Evolutionary conservation across 2,888 invertebrate species (phyloP), one percentile per base, ranked within the genome.

Genomic region (Frankliniella fusca): DNA sequence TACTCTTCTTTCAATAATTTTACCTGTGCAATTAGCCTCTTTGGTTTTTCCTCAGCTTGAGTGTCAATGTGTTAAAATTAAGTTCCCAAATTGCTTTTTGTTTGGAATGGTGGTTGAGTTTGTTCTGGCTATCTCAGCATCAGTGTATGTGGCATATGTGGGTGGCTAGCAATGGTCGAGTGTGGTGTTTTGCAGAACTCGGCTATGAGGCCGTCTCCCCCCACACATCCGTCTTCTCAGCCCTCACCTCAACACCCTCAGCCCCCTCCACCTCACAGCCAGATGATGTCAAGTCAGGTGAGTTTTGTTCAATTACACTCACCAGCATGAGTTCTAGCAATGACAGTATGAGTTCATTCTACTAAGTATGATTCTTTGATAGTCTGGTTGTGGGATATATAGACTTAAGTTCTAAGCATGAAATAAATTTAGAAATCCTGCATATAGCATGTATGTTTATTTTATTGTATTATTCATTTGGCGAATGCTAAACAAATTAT

Each of bases 151-250:
- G 70, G 70, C 70, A 27, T 76, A 27, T 76, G 23, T 76, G 70
- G 70, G 70, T 76, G 70, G 70, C 70, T 76, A 76, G 70, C 70
- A 76, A 76, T 76, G 70, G 70, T 76, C 70, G 70, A 76, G 84
- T 82, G 81, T 84, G 83, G 82, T 84, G 83, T 85, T 83, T 84
- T 84, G 83, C 86, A 89, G 88, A 89, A 89, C 85, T 88, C 89
- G 82, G 87, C 88, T 84, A 89, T 89, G 89, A 87, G 89, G 86
- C 89, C 89, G 84, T 90, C 89, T 84, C 89, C 89, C 85, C 90
- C 90, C 85, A 90, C 89, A 84, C 89, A 90, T 87, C 89, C 97
- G 88, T 95, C 96, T 86, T 96, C 95, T 89, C 96, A 97, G 89
- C 97, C 96, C 89, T 97, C 95, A 89, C 94, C 90, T 84, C 70